A percentile compares a stretch with the other conserved stretches of the same genome.
phyloP scores from a whole-genome alignment of 2,888 invertebrate species.

The Pasiphila rectangulata region DNA sequence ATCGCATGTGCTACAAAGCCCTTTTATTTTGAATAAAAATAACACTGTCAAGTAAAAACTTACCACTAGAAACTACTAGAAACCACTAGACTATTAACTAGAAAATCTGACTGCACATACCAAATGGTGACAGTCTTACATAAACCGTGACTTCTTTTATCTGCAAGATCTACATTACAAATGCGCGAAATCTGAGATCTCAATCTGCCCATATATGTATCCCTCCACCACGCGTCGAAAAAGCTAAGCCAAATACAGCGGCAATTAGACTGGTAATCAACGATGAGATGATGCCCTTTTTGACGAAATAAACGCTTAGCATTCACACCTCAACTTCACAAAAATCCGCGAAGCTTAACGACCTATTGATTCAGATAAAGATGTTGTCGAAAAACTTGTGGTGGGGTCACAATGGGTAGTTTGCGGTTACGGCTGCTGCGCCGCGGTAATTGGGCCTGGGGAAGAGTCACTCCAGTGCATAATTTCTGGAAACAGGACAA shows the following conservation, averaged over 20 bases:
- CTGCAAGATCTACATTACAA: background rate
- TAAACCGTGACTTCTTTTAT: background rate
- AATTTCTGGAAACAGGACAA: conserved; percentile 29
- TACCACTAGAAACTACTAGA: no score
- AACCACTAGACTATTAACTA: no score
- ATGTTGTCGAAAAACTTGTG: conserved; percentile 63
- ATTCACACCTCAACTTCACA: conserved; percentile 52
- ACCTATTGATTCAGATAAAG: conserved; percentile 73
- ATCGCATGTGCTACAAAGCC: no score
- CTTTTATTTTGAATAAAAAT: no score
- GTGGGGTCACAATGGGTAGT: conserved; percentile 58
- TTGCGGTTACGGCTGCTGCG: conserved; percentile 40
- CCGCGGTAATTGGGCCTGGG: conserved; percentile 26
- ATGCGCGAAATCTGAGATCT: conserved; percentile 21
- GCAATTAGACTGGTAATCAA: conserved; percentile 45
- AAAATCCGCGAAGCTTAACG: conserved; percentile 53
- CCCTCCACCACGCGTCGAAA: conserved; percentile 28
- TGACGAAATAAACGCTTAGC: conserved; percentile 40
- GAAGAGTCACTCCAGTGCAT: conserved; percentile 20
- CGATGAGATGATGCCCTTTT: conserved; percentile 28
- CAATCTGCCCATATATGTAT: conserved; percentile 19
- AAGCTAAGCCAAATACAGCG: conserved; percentile 37
- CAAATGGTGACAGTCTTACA: no score
- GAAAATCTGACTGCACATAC: no score
- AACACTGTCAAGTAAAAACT: no score